Conservation (phyloP, 2,797 vertebrate species). For the Silurus aristotelis region DNA sequence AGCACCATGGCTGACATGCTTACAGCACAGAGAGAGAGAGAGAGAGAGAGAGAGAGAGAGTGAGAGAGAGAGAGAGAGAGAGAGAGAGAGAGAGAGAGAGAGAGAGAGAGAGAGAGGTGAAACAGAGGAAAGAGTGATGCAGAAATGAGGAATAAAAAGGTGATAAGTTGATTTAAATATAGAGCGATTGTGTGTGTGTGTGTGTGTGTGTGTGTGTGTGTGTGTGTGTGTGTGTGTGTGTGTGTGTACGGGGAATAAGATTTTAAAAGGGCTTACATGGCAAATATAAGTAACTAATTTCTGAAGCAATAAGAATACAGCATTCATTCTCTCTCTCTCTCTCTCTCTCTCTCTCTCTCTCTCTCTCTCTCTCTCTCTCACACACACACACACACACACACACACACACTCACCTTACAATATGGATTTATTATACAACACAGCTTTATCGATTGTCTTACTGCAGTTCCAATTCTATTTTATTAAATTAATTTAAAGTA, state of each 20-base stretch:
- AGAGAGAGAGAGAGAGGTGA: constrained; percentile 14
- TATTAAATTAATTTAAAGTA: too few species aligned
- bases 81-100: constrained; percentile 18
- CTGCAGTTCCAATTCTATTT: too few species aligned
- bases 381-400: constrained; percentile 34
- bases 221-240: constrained; percentile 43
- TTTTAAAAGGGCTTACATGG: constrained; percentile 31
- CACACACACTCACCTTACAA: not conserved
- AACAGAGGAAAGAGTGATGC: not conserved
- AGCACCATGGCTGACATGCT: constrained; percentile 62
- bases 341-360: too few species aligned
- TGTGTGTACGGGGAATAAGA: constrained; percentile 34
- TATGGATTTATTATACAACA: not conserved
- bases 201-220: constrained; percentile 34
- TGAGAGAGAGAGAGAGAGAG: too few species aligned
- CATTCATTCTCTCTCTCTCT: not conserved
- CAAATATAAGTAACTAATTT: constrained; percentile 67
- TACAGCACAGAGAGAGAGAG: constrained; percentile 40
- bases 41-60: constrained; percentile 25
- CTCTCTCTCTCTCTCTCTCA: not conserved
- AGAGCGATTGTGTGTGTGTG: not conserved
- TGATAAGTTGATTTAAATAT: not conserved
- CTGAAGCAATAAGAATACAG: constrained; percentile 62
- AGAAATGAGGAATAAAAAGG: not conserved
- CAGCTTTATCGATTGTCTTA: not conserved